phyloP scores from a whole-genome alignment of 2,797 vertebrate species.

The Cossypha niveicapilla region DNA sequence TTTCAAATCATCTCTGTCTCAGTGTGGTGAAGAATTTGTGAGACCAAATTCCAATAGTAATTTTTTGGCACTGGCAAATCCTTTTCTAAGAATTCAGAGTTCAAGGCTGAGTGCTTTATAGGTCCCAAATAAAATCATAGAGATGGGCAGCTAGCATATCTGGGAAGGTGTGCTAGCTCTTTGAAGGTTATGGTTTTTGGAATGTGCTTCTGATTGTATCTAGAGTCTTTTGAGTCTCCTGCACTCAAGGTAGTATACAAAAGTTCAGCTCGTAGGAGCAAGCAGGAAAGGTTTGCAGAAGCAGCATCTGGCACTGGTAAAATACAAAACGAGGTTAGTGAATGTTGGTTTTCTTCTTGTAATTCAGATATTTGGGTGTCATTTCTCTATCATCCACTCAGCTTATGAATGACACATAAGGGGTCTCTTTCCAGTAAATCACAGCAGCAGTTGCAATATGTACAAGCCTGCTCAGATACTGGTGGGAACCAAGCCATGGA shows the following conservation, averaged over 20 bases:
- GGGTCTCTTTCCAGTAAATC: conserved; percentile 33
- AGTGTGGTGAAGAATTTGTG: background rate
- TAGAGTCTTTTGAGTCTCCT: background rate
- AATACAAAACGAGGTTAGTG: background rate
- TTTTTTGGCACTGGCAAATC: background rate
- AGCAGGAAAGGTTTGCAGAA: background rate
- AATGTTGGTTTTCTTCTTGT: background rate
- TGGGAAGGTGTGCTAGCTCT: background rate
- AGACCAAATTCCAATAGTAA: background rate
- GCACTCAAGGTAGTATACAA: background rate
- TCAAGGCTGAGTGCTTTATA: background rate
- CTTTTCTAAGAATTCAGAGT: background rate
- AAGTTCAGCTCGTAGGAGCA: background rate
- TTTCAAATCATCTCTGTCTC: background rate
- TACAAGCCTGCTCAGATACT: conserved; percentile 41
- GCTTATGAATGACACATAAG: background rate
- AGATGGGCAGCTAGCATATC: background rate
- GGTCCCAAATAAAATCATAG: background rate
- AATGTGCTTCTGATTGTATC: background rate
- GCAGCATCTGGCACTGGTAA: background rate
- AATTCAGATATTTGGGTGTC: background rate
- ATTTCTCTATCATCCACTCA: background rate
- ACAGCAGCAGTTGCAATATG: background rate
- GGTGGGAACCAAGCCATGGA: conserved; percentile 46
- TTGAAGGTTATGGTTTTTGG: background rate